phyloP scores from a whole-genome alignment of 1,140 invertebrate genomes.

The Tetramorium simillimum region DNA sequence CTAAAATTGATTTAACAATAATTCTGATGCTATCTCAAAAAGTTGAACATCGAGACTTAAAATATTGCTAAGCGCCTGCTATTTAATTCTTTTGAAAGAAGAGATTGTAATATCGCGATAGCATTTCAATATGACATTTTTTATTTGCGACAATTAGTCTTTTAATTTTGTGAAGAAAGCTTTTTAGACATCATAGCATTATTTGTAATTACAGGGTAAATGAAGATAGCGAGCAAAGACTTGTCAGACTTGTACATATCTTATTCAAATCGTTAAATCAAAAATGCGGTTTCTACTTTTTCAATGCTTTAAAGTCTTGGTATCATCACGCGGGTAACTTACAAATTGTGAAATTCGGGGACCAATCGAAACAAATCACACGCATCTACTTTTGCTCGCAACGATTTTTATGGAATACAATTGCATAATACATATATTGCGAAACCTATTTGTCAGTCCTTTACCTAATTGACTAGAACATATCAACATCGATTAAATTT shows the following conservation, averaged over 20 bases:
- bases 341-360: constrained; percentile 45
- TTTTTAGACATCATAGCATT: neutral
- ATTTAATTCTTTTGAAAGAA: neutral
- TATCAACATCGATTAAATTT: neutral
- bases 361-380: constrained; percentile 54
- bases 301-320: neutral
- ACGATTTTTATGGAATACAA: neutral
- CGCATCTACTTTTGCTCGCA: neutral
- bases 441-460: neutral
- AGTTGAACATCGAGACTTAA: neutral
- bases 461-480: neutral
- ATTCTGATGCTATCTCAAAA: neutral
- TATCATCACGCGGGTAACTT: constrained; percentile 19
- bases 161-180: neutral
- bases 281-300: neutral
- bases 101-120: neutral
- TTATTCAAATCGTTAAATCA: neutral
- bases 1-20: neutral
- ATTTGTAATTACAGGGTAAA: constrained; percentile 17
- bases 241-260: constrained; percentile 36
- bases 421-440: neutral
- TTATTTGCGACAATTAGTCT: neutral
- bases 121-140: neutral
- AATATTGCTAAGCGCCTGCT: neutral
- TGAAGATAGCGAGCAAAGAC: neutral